Base-by-base conservation (phyloP, 2,113 vertebrate genomes). In the Electrona antarctica region DNA sequence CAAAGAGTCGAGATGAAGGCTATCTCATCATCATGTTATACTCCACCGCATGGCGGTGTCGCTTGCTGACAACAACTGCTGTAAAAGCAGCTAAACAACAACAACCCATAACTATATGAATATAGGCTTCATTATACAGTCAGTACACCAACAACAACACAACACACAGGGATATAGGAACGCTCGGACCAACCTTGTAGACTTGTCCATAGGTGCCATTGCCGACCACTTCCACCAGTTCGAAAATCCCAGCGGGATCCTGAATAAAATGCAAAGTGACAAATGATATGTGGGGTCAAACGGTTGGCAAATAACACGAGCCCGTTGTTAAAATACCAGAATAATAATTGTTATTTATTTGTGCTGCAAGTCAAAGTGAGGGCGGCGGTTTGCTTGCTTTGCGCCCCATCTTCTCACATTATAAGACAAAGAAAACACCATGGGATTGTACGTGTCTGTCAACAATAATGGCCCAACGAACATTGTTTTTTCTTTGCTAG, bases 171-270 rank as follows among this genome's bases (percentile, higher is more conserved):
- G 58, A 29, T 21, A 13, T 61, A 21, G 50, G 41, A 3, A 8
- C 55, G 46, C n/a, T 60, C 58, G 76, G 85, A 96, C 96, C 78
- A 92, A 96, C 95, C 95, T 96, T 96, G 81, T 96, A 96, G 72
- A 96, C 95, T 92, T 96, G 95, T 82, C 95, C 95, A 28, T 96
- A 96, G 62, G 95, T 96, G 67, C 95, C 95, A 91, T 96, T 96
- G 72, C 95, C 95, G 3, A 96, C 95, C 73, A 96, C 95, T 80
- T 96, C 95, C 79, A 96, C 95, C 85, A 96, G 83, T 83, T 96
- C 95, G 77, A 96, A 96, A 69, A 96, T 96, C 62, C 95, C 95
- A 33, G 95, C 95, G 55, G 95, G 95, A 77, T 96, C 95, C 95
- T 96, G 81, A 6, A 69, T 72, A 49, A 57, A 21, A 64, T 41